Percentiles rank a stretch among this genome's conserved stretches.
Conservation (phyloP, 1,140 invertebrate genomes). For the Bombus terrestris region DNA sequence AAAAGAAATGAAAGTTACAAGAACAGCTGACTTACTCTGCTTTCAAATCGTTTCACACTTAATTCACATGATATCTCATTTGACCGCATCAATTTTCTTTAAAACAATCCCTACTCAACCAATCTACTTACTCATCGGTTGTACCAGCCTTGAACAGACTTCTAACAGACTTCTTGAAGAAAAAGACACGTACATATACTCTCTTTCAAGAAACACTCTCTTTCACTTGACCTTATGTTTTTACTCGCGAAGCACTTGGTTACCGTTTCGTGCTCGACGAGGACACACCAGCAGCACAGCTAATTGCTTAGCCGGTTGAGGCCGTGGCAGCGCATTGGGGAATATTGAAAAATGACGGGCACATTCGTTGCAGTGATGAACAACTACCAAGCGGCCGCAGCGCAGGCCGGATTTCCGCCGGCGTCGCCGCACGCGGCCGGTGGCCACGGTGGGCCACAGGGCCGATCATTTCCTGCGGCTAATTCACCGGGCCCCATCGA, state of each 20-base stretch:
- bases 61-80: neutral
- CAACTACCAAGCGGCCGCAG: constrained; percentile 94
- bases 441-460: constrained; percentile 86
- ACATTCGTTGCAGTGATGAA: constrained; percentile 92
- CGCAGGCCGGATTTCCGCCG: constrained; percentile 88
- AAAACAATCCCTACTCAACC: neutral
- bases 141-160: neutral
- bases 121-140: too few species aligned
- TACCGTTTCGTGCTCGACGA: neutral
- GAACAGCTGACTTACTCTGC: neutral
- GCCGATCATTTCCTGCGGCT: constrained; percentile 91
- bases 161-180: neutral
- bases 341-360: constrained; percentile 51
- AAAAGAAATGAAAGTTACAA: neutral
- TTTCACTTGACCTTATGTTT: neutral
- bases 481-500: constrained; percentile 95
- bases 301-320: constrained; percentile 1
- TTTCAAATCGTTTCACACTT: neutral
- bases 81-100: neutral
- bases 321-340: neutral
- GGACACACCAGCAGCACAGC: neutral
- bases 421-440: constrained; percentile 85
- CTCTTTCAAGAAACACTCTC: neutral
- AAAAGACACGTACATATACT: neutral
- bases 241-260: neutral